Base-by-base conservation (phyloP, 2,888 invertebrate genomes). In the Seira sanloemensis region DNA sequence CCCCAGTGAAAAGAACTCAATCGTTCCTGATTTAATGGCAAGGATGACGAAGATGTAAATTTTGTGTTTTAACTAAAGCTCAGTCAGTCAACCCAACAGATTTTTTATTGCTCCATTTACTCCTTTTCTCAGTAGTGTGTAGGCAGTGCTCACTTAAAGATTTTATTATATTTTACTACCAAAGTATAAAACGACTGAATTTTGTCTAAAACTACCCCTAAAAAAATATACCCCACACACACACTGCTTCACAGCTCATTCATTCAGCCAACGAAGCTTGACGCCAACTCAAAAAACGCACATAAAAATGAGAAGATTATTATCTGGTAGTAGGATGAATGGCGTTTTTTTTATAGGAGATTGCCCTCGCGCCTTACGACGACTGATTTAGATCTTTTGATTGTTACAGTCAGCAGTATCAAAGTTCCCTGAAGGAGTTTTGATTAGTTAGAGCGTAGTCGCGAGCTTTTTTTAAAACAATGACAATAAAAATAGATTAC, bases 401-500 rank as follows among this genome's bases (percentile, higher is more conserved):
- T 37, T 37, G 5, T 37, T 12, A 37, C 37, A 37, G 12, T 7
- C 37, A 37, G 37, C 37, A 37, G 37, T 37, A 37, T 37, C 37
- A 12, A 7, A 37, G 37, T 37, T n/a, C n/a, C n/a, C n/a, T n/a
- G n/a, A n/a, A n/a, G n/a, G n/a, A n/a, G n/a, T n/a, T n/a, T n/a
- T n/a, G n/a, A n/a, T n/a, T n/a, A n/a, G n/a, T 37, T 37, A 37
- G 37, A 37, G 4, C 12, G 37, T 37, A 37, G 5, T 4, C 12
- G 37, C 12, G 37, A 12, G 37, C 37, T 12, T 37, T 37, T 37
- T 23, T 54, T 62, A 74, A 62, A 54, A 37, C 71, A 71, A 50
- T 74, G 74, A 74, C 74, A 73, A 74, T n/a, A 37, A 37, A 4
- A 4, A 37, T 12, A 37, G 37, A 25, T 67, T 24, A 65, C 37